Evolutionary conservation across 1,140 invertebrate genomes (phyloP), one percentile per base, ranked within the genome.

Genomic region (Capitella teleta): DNA sequence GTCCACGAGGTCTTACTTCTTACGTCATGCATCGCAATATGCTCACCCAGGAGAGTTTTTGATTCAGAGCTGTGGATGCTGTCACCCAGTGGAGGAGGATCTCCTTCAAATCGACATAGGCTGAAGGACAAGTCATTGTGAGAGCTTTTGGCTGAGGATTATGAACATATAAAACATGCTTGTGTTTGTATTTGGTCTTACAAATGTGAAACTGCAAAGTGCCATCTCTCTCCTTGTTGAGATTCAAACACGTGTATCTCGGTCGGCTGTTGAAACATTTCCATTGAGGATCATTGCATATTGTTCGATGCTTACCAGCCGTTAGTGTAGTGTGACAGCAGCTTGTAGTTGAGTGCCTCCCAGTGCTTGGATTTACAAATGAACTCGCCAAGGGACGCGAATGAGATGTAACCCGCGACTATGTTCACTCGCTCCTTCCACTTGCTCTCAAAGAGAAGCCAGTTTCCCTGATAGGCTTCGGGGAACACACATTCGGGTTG

Each of bases 1-100:
- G 67, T 76, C 77, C 5, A 72, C 78, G 14, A 52, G 60, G 34
- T 57, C 60, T n/a, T 53, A 59, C 52, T 61, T 66, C 56, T 45
- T 52, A 8, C 40, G 32, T 41, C 6, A 14, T 3, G 3, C 28
- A 5, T 23, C 30, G 8, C 38, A 18, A 3, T 28, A 6, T 21
- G 14, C 8, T 34, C 34, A 51, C 49, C 38, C 8, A 51, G 10
- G 26, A 51, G 26, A 45, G 26, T 42, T 28, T 51, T 51, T 3
- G 14, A 44, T 5, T 43, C 21, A 10, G 8, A 26, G 25, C 38
- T 46, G 3, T 41, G 37, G 5, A 44, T 44, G n/a, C 18, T 43
- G 19, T 19, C 38, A 16, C 30, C 49, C 30, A 51, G 28, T 28
- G 49, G 49, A 14, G 28, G 38, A 24, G 38, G 25, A 30, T 51